phyloP scores from a whole-genome alignment of 2,797 vertebrate genomes.

The Falco rusticolus region DNA sequence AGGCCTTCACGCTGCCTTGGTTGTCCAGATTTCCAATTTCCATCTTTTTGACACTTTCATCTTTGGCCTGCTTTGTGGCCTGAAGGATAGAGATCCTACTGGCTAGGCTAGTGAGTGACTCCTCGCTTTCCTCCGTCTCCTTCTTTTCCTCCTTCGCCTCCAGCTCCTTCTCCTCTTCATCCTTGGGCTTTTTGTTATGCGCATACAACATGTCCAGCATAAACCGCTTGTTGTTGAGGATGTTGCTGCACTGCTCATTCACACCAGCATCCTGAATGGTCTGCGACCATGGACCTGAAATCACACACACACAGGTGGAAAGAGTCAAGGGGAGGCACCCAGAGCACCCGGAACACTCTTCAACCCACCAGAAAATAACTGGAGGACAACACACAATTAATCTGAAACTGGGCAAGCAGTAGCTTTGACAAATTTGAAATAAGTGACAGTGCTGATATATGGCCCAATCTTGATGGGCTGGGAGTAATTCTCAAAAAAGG shows the following conservation, averaged over 20 bases:
- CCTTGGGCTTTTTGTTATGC: constrained; percentile 85
- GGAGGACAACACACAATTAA: not conserved
- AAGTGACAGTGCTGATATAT: not conserved
- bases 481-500: not conserved
- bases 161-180: constrained; percentile 80
- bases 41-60: constrained; percentile 86
- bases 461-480: not conserved
- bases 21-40: constrained; percentile 90
- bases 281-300: constrained; percentile 86
- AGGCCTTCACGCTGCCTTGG: constrained; percentile 89
- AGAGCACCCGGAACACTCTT: not conserved
- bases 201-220: constrained; percentile 97
- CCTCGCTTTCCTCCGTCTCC: constrained; percentile 79
- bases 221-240: constrained; percentile 91
- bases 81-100: constrained; percentile 91
- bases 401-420: not conserved
- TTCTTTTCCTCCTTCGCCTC: constrained; percentile 76
- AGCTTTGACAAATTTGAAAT: not conserved
- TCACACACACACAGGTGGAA: constrained; percentile 8
- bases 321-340: not conserved
- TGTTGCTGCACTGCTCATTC: constrained; percentile 88
- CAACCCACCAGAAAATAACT: not conserved
- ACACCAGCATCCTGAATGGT: constrained; percentile 84
- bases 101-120: constrained; percentile 85
- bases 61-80: constrained; percentile 85